A percentile compares a stretch with the other conserved stretches of the same genome.
phyloP scores from a whole-genome alignment of 2,888 invertebrate species.

The Acleris laterana region DNA sequence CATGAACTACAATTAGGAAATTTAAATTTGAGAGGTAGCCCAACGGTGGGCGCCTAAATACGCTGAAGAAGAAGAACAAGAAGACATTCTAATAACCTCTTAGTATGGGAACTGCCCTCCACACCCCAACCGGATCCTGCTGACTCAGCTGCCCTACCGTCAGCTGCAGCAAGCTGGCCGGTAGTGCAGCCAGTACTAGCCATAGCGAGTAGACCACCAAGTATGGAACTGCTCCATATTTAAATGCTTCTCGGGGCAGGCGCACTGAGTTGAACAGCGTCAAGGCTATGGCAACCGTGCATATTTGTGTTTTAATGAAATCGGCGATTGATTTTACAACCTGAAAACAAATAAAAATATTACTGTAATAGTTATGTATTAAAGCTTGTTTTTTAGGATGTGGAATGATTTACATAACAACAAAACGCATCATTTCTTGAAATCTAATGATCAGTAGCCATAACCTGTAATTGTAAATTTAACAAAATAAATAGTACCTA shows the following conservation, averaged over 20 bases:
- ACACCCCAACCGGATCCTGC: conserved; percentile 87
- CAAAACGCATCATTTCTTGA: too few relatives aligned
- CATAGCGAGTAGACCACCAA: conserved; percentile 85
- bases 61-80: too few relatives aligned
- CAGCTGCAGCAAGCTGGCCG: conserved; percentile 85
- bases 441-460: too few relatives aligned
- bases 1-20: too few relatives aligned
- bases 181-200: conserved; percentile 84
- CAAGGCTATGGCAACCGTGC: conserved; percentile 85
- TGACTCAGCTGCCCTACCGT: conserved; percentile 87
- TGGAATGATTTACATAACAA: too few relatives aligned
- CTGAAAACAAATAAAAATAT: conserved; percentile 47
- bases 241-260: conserved; percentile 84
- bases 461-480: too few relatives aligned
- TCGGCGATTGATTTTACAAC: conserved; percentile 66
- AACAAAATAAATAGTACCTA: too few relatives aligned
- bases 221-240: conserved; percentile 86
- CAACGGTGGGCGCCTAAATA: too few relatives aligned
- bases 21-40: too few relatives aligned
- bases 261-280: conserved; percentile 86
- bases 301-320: conserved; percentile 74
- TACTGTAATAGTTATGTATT: too few relatives aligned
- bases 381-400: too few relatives aligned
- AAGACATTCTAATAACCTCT: conserved; percentile 74
- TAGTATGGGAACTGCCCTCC: conserved; percentile 87